phyloP scores from a whole-genome alignment of 2,113 vertebrate genomes.

The Channa maculata region DNA sequence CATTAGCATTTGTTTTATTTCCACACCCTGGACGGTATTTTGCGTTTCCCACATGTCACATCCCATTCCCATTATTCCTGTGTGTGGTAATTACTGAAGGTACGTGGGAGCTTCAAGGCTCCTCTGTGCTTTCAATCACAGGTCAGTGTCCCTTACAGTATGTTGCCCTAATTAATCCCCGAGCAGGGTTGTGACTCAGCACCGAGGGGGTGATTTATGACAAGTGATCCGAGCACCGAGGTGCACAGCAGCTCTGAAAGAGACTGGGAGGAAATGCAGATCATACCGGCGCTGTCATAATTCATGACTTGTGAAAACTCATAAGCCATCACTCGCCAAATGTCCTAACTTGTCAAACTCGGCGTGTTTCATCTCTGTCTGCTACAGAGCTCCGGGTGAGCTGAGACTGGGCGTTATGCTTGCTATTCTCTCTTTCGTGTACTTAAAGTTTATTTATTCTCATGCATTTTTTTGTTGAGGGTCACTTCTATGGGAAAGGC shows the following conservation, averaged over 20 bases:
- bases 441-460: too few species aligned
- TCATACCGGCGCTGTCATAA: not conserved
- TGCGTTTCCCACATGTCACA: not conserved
- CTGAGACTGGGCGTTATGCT: not conserved
- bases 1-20: not conserved
- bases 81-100: not conserved
- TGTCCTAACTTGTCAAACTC: conserved; percentile 17
- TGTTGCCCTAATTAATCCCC: conserved; percentile 40
- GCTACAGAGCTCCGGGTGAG: not conserved
- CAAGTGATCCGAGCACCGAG: not conserved
- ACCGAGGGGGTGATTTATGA: conserved; percentile 19
- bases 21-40: not conserved
- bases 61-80: not conserved
- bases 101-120: not conserved
- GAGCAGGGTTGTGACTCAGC: conserved; percentile 23
- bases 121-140: conserved; percentile 26
- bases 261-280: conserved; percentile 14
- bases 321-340: not conserved
- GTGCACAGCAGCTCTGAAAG: not conserved
- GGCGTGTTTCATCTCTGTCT: not conserved
- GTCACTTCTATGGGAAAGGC: not conserved
- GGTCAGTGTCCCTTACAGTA: conserved; percentile 19
- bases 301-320: conserved; percentile 1
- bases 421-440: too few species aligned
- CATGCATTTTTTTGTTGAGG: too few species aligned